Evolutionary conservation across 2,888 invertebrate genomes (phyloP), one percentile per base, ranked within the genome.

Genomic region (Heteropelma amictum): DNA sequence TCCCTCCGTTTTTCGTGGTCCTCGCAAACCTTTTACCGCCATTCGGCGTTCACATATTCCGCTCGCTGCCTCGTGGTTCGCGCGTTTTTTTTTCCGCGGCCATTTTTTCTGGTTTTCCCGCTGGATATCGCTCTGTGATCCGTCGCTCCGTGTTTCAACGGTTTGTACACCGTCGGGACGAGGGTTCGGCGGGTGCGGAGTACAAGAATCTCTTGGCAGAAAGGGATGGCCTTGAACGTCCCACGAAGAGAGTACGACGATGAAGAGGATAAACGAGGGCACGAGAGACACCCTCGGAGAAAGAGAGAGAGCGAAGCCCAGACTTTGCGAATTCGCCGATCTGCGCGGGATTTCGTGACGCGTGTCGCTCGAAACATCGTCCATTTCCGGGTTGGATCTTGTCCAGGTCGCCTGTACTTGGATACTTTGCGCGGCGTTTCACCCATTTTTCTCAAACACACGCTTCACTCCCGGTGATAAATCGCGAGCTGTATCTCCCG

Each of bases 381-480:
- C 77, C 67, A 79, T 77, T 79, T 79, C 76, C 72, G 63, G 71
- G 67, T 71, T 76, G 76, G 76, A 76, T 78, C 69, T 63, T 72
- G 65, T 76, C 76, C 78, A 78, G 61, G 73, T 54, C 42, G 56
- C 54, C 65, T 67, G 60, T 64, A 74, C 51, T 49, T 69, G 67
- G 76, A 76, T 76, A 74, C 69, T 76, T 64, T 65, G 30, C 74
- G 47, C 69, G 49, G 33, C 71, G 40, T 47, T 63, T 12, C 42
- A 17, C 38, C 14, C 23, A 65, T 40, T 38, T 6, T 8, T 10
- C 8, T 26, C 49, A 53, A 61, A 61, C 53, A n/a, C n/a, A n/a
- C n/a, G n/a, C 65, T 30, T 64, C 28, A 23, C 35, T 60, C 45
- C 49, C 65, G 26, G 38, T 45, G 65, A 72, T 60, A 45, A 8